Percentiles rank a stretch among this genome's conserved stretches.
phyloP scores from a whole-genome alignment of 2,113 vertebrate genomes.

The Mobula birostris region DNA sequence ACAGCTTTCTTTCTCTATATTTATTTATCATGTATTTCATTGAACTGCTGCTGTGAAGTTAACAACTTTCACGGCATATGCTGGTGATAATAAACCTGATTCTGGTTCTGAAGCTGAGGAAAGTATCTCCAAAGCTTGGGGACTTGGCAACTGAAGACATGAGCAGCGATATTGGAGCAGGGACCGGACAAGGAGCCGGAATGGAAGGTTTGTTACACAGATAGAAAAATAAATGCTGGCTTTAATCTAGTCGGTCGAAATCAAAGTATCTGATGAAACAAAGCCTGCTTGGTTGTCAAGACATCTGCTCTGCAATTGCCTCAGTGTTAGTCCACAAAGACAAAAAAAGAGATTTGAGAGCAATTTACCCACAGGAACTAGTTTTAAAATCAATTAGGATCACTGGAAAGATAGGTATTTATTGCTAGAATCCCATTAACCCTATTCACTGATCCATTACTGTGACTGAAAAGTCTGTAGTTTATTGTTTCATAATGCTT shows the following conservation, averaged over 20 bases:
- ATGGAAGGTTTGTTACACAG: not conserved
- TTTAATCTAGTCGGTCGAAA: not conserved
- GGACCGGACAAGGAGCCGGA: not conserved
- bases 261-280: not conserved
- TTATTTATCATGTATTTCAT: too few species aligned
- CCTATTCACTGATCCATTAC: not conserved
- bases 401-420: not conserved
- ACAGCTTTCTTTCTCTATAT: too few species aligned
- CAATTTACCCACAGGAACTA: constrained; percentile 4
- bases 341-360: not conserved
- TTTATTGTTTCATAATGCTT: constrained; percentile 22
- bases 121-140: not conserved
- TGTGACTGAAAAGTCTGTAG: not conserved
- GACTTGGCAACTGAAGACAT: not conserved
- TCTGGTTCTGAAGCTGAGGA: too few species aligned
- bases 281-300: not conserved
- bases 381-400: constrained; percentile 28
- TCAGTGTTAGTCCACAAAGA: not conserved
- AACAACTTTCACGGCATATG: too few species aligned
- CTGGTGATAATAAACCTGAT: too few species aligned
- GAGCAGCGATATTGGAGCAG: not conserved
- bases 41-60: too few species aligned
- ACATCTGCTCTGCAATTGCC: not conserved
- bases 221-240: not conserved
- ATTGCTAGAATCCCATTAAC: constrained; percentile 14